Base-by-base conservation (phyloP, 2,888 invertebrate genomes). In the Andrena dorsata region DNA sequence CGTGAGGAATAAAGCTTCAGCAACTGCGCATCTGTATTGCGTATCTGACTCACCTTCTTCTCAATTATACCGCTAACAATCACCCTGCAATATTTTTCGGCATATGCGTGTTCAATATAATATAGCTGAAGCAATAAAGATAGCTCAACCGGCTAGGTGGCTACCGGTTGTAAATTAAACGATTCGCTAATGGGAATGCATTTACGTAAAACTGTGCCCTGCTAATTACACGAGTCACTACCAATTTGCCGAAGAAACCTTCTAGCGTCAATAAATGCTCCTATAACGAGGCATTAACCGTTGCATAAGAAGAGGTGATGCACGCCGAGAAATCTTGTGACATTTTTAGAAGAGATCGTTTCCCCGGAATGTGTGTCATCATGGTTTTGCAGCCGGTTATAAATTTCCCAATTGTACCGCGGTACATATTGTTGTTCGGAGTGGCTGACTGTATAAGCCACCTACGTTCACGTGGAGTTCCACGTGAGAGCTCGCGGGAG, bases 401-500 rank as follows among this genome's bases (percentile, higher is more conserved):
- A 56, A 32, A 23, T 53, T 69, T 71, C 56, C 53, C 70, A 85
- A 85, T 76, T 65, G 82, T 61, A 63, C 20, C 53, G 78, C 13
- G n/a, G 63, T 10, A 28, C 26, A 53, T 47, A 41, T 51, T 26
- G 74, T 16, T 8, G 56, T 66, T 7, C 70, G 28, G 73, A 82
- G 74, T 65, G 69, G 77, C 65, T 63, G 63, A 64, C 28, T 23
- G 23, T 23, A 2, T 10, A 28, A 53, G 69, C 90, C 91, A 91
- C 92, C 91, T 91, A 91, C 92, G 90, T 90, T 92, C 93, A 93
- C 93, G 93, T 90, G 93, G 89, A 91, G 85, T 85, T 90, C 91
- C 93, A 93, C 93, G 93, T 91, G 92, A 92, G 89, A 66, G 85
- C 90, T 91, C 0, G 20, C 78, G 47, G 64, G 83, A 82, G 89